Evolutionary conservation across 2,797 vertebrate genomes (phyloP).

Genomic region (Margarornis squamiger): DNA sequence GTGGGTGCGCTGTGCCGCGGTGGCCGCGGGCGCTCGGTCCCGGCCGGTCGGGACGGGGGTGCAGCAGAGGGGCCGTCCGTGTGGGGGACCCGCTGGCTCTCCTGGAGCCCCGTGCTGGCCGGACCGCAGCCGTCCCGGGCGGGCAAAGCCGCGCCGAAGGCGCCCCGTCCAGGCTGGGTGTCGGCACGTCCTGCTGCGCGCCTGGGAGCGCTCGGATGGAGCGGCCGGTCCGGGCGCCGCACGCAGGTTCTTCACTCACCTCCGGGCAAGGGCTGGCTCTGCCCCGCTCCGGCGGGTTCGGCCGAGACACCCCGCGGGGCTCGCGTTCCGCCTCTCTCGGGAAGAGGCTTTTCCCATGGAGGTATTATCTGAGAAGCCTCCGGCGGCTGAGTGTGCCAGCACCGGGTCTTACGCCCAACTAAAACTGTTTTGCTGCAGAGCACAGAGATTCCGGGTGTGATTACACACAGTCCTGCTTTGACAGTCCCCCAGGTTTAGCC

Average conservation of each 20-base stretch:
- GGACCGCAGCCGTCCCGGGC: not conserved
- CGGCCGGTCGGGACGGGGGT: not conserved
- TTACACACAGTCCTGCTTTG: accelerated
- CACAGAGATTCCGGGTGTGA: not conserved
- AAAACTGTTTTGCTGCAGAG: not conserved
- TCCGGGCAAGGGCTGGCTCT: not conserved
- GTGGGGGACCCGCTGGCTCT: not conserved
- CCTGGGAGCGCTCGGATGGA: not conserved
- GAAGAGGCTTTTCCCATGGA: not conserved
- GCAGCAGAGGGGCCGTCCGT: not conserved
- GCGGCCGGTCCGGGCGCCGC: not conserved
- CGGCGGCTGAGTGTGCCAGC: not conserved
- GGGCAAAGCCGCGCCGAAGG: not conserved
- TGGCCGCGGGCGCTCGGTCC: not conserved
- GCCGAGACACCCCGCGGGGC: not conserved
- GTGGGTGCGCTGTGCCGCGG: not conserved
- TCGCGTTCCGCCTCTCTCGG: not conserved
- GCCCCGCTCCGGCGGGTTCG: not conserved
- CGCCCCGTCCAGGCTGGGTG: not conserved
- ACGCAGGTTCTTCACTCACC: not conserved
- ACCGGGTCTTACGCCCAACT: accelerated
- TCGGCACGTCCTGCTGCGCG: accelerated
- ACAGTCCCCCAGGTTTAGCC: not conserved
- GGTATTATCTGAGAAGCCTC: not conserved
- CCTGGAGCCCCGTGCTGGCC: not conserved